These are phyloP conservation scores for Coccyzus lansbergi DNA, from an alignment of 2,797 vertebrate species.

Conservation along the genomic window DNA sequence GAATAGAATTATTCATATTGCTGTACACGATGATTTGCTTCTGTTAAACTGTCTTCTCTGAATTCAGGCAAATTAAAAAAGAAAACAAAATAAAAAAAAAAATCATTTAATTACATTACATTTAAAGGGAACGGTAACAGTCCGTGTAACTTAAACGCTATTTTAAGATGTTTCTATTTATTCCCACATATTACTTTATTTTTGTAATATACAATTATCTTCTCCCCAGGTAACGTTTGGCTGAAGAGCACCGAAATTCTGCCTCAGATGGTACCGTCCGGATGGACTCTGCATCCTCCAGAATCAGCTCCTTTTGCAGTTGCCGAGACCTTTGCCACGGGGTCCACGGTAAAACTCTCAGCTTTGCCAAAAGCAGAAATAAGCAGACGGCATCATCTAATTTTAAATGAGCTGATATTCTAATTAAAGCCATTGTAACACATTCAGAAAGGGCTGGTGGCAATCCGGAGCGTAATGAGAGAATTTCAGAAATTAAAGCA, in stretches of 20 bases:
- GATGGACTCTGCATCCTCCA: neutral
- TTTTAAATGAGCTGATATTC: neutral
- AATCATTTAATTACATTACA: neutral
- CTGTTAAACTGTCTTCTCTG: neutral
- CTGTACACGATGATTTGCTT: neutral
- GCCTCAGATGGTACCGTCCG: neutral
- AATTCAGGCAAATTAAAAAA: constrained; percentile 3
- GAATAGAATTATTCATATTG: constrained; percentile 14
- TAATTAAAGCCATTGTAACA: neutral
- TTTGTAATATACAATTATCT: neutral
- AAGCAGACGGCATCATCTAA: neutral
- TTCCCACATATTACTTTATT: neutral
- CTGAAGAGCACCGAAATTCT: constrained; percentile 2
- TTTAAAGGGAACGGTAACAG: neutral
- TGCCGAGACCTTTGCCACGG: neutral
- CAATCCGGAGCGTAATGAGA: constrained; percentile 36
- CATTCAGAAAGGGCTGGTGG: constrained; percentile 23
- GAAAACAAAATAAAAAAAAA: neutral
- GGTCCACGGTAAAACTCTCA: neutral
- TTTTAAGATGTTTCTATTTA: constrained; percentile 1
- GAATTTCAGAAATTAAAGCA: neutral
- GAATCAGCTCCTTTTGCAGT: neutral
- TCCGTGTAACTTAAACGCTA: neutral
- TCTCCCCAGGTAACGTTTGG: neutral
- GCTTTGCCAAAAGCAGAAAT: neutral